Percentiles rank a stretch among this genome's conserved stretches.
These are phyloP conservation scores for Dicerorhinus sumatrensis DNA, from an alignment of 2,113 vertebrate species.

Conservation along the genomic window DNA sequence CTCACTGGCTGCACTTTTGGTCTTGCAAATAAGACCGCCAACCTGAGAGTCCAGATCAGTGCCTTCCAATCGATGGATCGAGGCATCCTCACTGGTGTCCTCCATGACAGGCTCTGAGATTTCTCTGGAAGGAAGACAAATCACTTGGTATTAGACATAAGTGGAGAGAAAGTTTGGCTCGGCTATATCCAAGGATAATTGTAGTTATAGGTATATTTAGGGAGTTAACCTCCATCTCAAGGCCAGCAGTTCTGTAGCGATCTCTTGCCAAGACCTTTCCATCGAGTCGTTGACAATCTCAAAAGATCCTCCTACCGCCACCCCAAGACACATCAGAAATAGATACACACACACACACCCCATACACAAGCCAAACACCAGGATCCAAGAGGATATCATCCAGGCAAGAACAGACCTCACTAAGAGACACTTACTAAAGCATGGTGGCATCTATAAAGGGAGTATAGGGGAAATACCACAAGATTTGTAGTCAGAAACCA, in stretches of 20 bases:
- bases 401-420: background rate
- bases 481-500: conserved; percentile 28
- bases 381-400: background rate
- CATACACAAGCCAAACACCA: background rate
- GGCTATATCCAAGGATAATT: background rate
- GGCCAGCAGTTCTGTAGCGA: background rate
- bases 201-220: background rate
- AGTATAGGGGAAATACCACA: background rate
- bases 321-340: background rate
- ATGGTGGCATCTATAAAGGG: background rate
- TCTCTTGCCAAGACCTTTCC: background rate
- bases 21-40: conserved; percentile 93
- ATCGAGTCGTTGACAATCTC: background rate
- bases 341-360: background rate
- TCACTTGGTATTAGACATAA: background rate
- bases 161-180: background rate
- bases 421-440: background rate
- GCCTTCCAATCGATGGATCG: conserved; percentile 94
- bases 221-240: background rate
- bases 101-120: conserved; percentile 64
- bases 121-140: conserved; percentile 54
- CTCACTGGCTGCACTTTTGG: conserved; percentile 91
- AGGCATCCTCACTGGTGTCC: conserved; percentile 75
- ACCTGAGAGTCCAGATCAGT: conserved; percentile 86
- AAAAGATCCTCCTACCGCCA: background rate